These are phyloP conservation scores for cat (Felis catus) DNA, from an alignment of 2,113 vertebrate species.

Conservation along the genomic window F.catus_Fca126_mat1.0 CM031419.1:139559501-139560000, in stretches of 20 bases:
- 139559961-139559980: neutral
- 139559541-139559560: neutral
- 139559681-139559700: neutral
- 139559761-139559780: neutral
- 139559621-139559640: neutral
- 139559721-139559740: conserved; percentile 11
- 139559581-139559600: neutral
- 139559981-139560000: conserved; percentile 1
- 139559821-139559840: neutral
- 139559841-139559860: neutral
- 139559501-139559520: neutral
- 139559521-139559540: neutral
- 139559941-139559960: neutral
- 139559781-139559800: neutral
- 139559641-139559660: neutral
- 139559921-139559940: neutral
- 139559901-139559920: conserved; percentile 1
- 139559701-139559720: conserved; percentile 13
- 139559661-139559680: neutral
- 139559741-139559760: neutral
- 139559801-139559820: neutral
- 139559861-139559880: neutral
- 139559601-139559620: neutral
- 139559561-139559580: neutral
- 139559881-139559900: neutral